A percentile compares a stretch with the other conserved stretches of the same genome.
Conservation (phyloP, 2,797 vertebrate species). For the Salarias fasciatus region DNA sequence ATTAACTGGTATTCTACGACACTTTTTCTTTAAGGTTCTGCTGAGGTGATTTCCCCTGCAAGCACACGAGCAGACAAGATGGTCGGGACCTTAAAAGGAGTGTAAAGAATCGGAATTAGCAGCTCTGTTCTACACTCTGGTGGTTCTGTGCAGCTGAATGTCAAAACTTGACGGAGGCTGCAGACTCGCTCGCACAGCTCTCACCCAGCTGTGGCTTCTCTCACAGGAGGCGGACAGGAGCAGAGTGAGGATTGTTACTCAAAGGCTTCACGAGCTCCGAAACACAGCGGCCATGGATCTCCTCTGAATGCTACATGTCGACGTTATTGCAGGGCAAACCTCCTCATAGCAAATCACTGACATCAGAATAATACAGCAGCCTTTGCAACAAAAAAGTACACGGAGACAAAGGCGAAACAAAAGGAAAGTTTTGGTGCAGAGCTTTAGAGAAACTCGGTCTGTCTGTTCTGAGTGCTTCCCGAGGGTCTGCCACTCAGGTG, state of each 20-base stretch:
- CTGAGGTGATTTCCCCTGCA: not conserved
- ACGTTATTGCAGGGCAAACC: not conserved
- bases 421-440: constrained; percentile 30
- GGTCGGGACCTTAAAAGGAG: constrained; percentile 20
- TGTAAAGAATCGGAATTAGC: constrained; percentile 28
- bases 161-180: constrained; percentile 44
- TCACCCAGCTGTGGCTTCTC: constrained; percentile 37
- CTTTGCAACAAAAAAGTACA: constrained; percentile 12
- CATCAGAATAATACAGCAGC: not conserved
- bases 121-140: constrained; percentile 22
- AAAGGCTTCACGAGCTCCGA: constrained; percentile 1
- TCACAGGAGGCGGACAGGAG: constrained; percentile 20
- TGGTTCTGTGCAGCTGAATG: constrained; percentile 35
- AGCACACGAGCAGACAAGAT: not conserved
- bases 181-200: constrained; percentile 34
- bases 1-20: not conserved
- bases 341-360: constrained; percentile 18
- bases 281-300: constrained; percentile 4
- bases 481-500: constrained; percentile 49
- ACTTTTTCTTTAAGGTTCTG: constrained; percentile 29
- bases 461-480: constrained; percentile 77
- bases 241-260: constrained; percentile 22
- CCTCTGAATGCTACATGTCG: constrained; percentile 1
- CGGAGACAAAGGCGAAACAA: not conserved
- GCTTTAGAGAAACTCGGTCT: constrained; percentile 47